phyloP scores from a whole-genome alignment of 23 tunicate genomes.

The Ascidia mentula region DNA sequence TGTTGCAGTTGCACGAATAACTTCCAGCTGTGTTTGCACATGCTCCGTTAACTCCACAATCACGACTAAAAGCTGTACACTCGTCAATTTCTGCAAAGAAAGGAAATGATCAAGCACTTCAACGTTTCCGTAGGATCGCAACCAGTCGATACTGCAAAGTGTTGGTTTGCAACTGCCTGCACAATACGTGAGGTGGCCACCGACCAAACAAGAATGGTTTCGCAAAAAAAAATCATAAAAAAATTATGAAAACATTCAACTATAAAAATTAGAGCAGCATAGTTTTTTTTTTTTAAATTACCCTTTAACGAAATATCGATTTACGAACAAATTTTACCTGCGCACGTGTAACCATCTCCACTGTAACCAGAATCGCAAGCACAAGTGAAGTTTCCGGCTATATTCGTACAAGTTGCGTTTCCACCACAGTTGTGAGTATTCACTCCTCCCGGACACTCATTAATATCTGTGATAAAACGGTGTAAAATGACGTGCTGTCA shows the following conservation, averaged over 20 bases:
- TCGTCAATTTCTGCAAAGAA: not conserved
- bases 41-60: constrained; percentile 1
- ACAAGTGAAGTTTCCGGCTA: constrained; percentile 20
- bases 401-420: constrained; percentile 7
- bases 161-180: too few species aligned
- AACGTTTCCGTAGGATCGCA: too few species aligned
- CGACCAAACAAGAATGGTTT: too few species aligned
- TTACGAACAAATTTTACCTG: not conserved
- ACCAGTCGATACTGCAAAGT: too few species aligned
- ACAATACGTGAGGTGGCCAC: too few species aligned
- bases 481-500: too few species aligned
- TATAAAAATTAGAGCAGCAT: too few species aligned
- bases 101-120: too few species aligned
- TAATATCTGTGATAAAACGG: not conserved
- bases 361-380: constrained; percentile 14
- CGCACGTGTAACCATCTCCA: too few species aligned
- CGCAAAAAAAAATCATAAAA: too few species aligned
- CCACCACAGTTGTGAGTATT: not conserved
- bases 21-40: constrained; percentile 19
- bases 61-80: not conserved
- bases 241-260: too few species aligned
- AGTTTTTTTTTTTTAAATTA: not conserved
- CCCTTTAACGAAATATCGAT: not conserved
- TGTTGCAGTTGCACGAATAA: constrained; percentile 3
- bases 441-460: not conserved